Evolutionary conservation across 2,797 vertebrate species (phyloP).

Genomic region (Lutjanus campechanus): DNA sequence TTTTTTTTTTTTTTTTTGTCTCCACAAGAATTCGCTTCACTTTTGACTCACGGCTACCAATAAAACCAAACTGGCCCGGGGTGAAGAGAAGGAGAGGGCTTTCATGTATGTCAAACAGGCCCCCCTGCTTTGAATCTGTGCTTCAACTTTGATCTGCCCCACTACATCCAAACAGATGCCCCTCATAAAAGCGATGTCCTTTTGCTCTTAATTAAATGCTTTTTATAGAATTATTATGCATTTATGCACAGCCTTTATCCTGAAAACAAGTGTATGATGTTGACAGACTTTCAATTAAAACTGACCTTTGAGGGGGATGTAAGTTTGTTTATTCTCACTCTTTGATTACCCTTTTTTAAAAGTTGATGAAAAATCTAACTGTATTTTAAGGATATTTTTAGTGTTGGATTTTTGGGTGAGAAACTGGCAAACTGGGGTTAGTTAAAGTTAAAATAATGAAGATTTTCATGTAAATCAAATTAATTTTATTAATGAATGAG

Average conservation of each 20-base stretch:
- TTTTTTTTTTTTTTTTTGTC: background rate
- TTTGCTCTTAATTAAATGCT: background rate
- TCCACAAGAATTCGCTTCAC: background rate
- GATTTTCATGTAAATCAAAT: too few species aligned
- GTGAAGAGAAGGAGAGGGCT: conserved; percentile 11
- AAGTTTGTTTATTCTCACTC: background rate
- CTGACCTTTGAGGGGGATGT: background rate
- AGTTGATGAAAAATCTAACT: background rate
- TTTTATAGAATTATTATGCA: background rate
- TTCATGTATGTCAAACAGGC: conserved; percentile 22
- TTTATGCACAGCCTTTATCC: conserved; percentile 1
- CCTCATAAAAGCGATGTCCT: background rate
- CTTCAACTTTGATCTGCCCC: conserved; percentile 8
- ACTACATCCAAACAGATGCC: background rate
- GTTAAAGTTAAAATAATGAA: too few species aligned
- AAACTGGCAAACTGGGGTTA: too few species aligned
- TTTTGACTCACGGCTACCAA: conserved; percentile 25
- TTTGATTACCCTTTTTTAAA: background rate
- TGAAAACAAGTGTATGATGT: background rate
- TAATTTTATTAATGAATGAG: too few species aligned
- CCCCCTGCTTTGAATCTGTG: conserved; percentile 12
- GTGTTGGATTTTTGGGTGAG: background rate
- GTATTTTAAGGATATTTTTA: background rate
- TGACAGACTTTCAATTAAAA: background rate
- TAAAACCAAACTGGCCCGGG: conserved; percentile 10